Conservation (phyloP, 2,797 vertebrate species). For the Neosilurus mollespiculum region DNA sequence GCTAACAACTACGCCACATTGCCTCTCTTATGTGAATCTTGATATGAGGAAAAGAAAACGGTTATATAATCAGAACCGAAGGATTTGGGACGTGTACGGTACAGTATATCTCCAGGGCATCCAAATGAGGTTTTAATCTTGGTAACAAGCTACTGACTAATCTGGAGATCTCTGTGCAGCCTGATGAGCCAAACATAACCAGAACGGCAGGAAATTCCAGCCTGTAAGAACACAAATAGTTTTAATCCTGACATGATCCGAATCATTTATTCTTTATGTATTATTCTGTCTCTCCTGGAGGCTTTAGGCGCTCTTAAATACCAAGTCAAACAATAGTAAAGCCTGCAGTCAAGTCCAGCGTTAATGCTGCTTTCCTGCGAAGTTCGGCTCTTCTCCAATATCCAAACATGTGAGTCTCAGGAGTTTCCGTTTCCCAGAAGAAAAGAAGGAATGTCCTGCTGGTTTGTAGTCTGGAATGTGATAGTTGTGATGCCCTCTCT, state of each 20-base stretch:
- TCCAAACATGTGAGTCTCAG: conserved; percentile 28
- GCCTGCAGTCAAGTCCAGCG: conserved; percentile 61
- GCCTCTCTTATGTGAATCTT: not conserved
- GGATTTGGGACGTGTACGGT: no score
- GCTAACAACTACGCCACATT: no score
- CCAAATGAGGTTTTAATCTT: not conserved
- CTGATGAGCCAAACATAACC: conserved; percentile 33
- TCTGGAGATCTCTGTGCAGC: conserved; percentile 6
- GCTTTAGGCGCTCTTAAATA: conserved; percentile 18
- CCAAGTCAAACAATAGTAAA: conserved; percentile 64
- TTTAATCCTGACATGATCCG: not conserved
- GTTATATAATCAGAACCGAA: not conserved
- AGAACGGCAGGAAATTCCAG: conserved; percentile 44
- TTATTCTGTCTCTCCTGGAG: not conserved
- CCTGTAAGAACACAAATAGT: conserved; percentile 24
- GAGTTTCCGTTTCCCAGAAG: conserved; percentile 42
- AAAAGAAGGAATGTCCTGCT: conserved; percentile 38
- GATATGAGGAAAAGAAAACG: not conserved
- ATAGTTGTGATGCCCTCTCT: conserved; percentile 2
- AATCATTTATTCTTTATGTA: not conserved
- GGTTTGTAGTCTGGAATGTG: conserved; percentile 42
- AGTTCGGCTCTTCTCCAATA: conserved; percentile 44
- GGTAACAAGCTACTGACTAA: conserved; percentile 3
- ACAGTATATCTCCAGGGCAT: not conserved
- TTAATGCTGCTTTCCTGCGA: conserved; percentile 68